A percentile compares a stretch with the other conserved stretches of the same genome.
Evolutionary conservation across 2,888 invertebrate species (phyloP).

Genomic region (Myopa tessellatipennis): DNA sequence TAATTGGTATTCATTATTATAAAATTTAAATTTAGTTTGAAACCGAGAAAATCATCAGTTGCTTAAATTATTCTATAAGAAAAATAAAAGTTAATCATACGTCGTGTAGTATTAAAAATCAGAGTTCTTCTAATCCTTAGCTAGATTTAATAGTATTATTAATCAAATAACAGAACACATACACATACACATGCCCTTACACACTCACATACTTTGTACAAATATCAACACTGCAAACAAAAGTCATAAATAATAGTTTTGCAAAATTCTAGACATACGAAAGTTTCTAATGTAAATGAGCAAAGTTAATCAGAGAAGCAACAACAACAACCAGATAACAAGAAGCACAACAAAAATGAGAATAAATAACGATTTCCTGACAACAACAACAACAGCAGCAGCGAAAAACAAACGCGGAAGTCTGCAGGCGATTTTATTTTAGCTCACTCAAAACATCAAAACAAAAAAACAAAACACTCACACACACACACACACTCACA

Average conservation of each 20-base stretch:
- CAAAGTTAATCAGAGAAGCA: background rate
- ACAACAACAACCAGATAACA: background rate
- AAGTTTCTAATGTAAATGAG: constrained; percentile 20
- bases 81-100: too few species aligned
- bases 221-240: background rate
- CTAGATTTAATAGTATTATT: too few species aligned
- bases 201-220: background rate
- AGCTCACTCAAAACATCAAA: background rate
- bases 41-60: too few species aligned
- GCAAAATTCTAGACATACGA: background rate
- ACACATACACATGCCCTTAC: background rate
- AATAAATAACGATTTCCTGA: too few species aligned
- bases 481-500: background rate
- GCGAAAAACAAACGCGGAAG: background rate
- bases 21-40: too few species aligned
- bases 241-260: background rate
- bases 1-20: too few species aligned
- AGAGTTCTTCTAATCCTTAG: too few species aligned
- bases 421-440: background rate
- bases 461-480: background rate
- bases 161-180: background rate
- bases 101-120: too few species aligned
- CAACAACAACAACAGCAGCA: background rate
- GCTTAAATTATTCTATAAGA: too few species aligned
- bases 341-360: background rate